Evolutionary conservation across 1,140 invertebrate species (phyloP), one percentile per base, ranked within the genome.

Genomic region (Copidosoma floridanum): DNA sequence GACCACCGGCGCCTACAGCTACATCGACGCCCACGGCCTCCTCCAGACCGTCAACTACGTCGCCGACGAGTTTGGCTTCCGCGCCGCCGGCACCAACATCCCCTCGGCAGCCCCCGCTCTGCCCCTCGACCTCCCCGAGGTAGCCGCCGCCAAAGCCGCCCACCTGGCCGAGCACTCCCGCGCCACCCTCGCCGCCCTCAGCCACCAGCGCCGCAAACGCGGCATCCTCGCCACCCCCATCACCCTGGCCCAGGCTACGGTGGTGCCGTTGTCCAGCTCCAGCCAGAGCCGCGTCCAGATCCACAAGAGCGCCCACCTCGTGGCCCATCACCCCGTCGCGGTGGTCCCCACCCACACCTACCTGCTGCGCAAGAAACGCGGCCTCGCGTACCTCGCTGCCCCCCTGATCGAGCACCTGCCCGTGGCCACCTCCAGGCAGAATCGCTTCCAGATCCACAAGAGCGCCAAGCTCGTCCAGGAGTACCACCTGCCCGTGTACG

Each of bases 1-100:
- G 26, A 88, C 86, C 6, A 83, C 82, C 37, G 88, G 88, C 26
- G 83, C 83, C 38, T 90, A 88, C 72, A 86, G 85, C 57, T 90
- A 89, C 68, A 79, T 90, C 21, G 88, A 90, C 69, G 83, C 84
- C 12, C 81, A 88, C 70, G 88, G 88, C 4, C 72, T 86, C 20
- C 66, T 87, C 6, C 88, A 89, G 71, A 83, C 82, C 20, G 85
- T 87, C 23, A 78, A 83, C 54, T 89, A 89, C 71, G 81, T 87
- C 21, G 83, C 88, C 35, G 87, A 89, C 78, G 81, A 83, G 6
- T 80, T 86, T 66, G 88, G 88, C 48, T 89, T 89, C 77, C 80
- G 87, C 67, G 84, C 84, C 18, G 73, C 84, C 20, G 87, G 84
- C 29, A 86, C 84, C 27, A 88, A 88, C 74, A 69, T 88, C 44